phyloP scores from a whole-genome alignment of 2,113 vertebrate genomes.

The Aegotheles bennettii region DNA sequence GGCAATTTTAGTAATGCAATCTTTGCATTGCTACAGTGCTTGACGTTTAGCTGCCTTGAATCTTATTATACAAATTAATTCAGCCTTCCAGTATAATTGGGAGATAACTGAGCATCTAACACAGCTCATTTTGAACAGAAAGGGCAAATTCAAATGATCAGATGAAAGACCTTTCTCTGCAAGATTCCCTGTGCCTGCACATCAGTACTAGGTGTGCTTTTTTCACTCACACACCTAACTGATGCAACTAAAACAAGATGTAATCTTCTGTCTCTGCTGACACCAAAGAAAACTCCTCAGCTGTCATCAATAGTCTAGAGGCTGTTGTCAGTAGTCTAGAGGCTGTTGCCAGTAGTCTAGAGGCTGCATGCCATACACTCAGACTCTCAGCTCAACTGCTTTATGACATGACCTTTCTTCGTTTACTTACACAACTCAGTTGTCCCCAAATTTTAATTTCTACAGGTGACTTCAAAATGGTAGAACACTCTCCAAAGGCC shows the following conservation, averaged over 20 bases:
- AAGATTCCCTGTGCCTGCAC: neutral
- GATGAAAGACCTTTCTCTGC: neutral
- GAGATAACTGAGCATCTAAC: neutral
- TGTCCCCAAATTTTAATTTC: neutral
- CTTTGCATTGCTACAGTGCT: neutral
- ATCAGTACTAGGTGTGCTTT: neutral
- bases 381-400: neutral
- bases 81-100: neutral
- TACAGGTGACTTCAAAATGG: neutral
- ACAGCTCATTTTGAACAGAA: neutral
- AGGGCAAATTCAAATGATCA: neutral
- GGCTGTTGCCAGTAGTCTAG: neutral
- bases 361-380: neutral
- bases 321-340: neutral
- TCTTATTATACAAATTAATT: neutral
- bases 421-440: neutral
- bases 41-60: neutral
- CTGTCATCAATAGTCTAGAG: neutral
- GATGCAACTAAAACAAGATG: fast-evolving
- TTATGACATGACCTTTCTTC: neutral
- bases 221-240: neutral
- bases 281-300: neutral
- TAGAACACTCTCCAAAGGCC: neutral
- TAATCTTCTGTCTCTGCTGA: neutral
- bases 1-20: neutral